phyloP scores from a whole-genome alignment of 2,888 invertebrate species.

The Aporophyla nigra region DNA sequence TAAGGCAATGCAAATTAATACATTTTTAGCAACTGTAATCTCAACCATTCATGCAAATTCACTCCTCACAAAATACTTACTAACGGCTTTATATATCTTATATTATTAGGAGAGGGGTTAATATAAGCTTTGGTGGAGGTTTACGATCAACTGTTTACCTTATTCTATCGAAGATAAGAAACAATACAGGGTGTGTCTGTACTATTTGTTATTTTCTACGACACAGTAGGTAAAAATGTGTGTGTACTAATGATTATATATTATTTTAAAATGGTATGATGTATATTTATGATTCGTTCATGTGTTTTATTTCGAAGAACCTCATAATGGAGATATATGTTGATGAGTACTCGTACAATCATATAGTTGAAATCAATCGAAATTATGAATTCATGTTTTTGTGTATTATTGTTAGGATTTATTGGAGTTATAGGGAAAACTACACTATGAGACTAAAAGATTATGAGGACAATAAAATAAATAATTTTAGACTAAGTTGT shows the following conservation, averaged over 20 bases:
- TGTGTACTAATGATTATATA: background rate
- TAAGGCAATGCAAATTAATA: conserved; percentile 45
- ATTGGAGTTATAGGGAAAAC: background rate
- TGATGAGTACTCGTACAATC: background rate
- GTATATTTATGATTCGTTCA: background rate
- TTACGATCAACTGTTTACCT: conserved; percentile 1
- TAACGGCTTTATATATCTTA: background rate
- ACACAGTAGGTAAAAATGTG: background rate
- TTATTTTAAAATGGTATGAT: background rate
- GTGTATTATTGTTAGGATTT: background rate
- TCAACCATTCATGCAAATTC: conserved; percentile 57
- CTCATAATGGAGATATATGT: background rate
- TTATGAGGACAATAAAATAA: background rate
- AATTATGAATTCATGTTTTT: background rate
- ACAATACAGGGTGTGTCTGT: background rate
- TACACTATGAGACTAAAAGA: background rate
- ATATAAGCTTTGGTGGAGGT: background rate
- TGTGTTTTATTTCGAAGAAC: background rate
- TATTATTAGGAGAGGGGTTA: conserved; percentile 32
- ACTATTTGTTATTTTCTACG: conserved; percentile 5
- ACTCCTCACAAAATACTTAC: conserved; percentile 31
- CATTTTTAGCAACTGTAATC: conserved; percentile 24
- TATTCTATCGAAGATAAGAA: background rate
- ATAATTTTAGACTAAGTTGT: background rate
- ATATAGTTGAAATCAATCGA: background rate